These are phyloP conservation scores for Lapara coniferarum DNA, from an alignment of 2,888 invertebrate species.

Conservation along the genomic window DNA sequence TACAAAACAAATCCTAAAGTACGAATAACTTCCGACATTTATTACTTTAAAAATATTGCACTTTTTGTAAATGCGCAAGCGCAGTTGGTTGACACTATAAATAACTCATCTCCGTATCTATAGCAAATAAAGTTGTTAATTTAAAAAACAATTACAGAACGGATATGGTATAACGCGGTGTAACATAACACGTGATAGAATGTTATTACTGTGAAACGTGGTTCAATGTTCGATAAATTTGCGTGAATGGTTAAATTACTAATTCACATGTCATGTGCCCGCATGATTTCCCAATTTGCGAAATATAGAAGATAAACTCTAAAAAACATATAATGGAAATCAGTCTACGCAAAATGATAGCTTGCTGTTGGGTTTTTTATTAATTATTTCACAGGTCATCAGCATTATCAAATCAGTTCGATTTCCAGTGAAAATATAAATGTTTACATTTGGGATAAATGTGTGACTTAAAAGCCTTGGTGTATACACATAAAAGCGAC, in stretches of 20 bases:
- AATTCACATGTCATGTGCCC: neutral
- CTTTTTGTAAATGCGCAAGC: too few species aligned
- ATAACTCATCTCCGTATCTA: neutral
- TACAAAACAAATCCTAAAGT: too few species aligned
- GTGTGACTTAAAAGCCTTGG: too few species aligned
- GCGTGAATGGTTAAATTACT: neutral
- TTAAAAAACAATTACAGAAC: neutral
- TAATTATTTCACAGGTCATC: too few species aligned
- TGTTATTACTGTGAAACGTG: constrained; percentile 1
- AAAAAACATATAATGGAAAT: neutral
- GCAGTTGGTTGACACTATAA: neutral
- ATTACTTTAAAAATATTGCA: too few species aligned
- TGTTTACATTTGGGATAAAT: too few species aligned
- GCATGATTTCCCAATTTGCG: neutral
- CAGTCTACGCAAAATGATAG: too few species aligned
- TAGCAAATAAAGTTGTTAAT: neutral
- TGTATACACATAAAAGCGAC: too few species aligned
- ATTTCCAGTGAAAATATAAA: too few species aligned
- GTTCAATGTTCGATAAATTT: constrained; percentile 21
- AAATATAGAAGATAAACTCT: neutral
- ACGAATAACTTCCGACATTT: too few species aligned
- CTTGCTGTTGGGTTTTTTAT: too few species aligned
- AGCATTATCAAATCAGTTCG: too few species aligned
- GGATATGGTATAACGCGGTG: constrained; percentile 14
- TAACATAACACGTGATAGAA: constrained; percentile 20